Base-by-base conservation (phyloP, 2,113 vertebrate species). In the western clawed frog (Xenopus tropicalis) region DNA sequence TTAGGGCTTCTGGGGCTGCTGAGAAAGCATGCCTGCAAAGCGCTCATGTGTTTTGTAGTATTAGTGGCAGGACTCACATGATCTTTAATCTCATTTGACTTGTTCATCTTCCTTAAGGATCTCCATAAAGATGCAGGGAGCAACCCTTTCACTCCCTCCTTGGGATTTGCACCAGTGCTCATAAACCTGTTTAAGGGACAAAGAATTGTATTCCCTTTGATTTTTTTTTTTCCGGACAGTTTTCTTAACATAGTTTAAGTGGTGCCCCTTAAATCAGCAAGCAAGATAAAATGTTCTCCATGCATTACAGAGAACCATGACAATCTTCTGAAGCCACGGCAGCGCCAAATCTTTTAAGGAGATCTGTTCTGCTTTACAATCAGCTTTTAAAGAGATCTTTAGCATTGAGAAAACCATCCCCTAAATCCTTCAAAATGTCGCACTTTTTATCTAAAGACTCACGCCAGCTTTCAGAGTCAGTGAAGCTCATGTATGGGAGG, bases 171-270 rank as follows among this genome's bases (percentile, higher is more conserved):
- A 87, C 88, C 87, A 89, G 79, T 84, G 77, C 77, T 83, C 82
- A 74, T 89, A 89, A 91, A 91, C 86, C 88, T 88, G 86, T 86
- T 86, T 85, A 84, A 82, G 0, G 13, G 81, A 91, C 90, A 91
- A 89, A 90, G 89, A 72, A 81, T 66, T 48, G 58, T 44, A 82
- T 80, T 78, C 76, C n/a, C 89, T 91, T 90, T 91, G 89, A 91
- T 89, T 86, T 87, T 72, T 85, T 86, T 88, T 90, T 88, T 69
- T 81, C 81, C 72, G 83, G 82, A 79, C 58, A 59, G 73, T 88
- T 84, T 77, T 81, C 78, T 83, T 79, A 80, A 83, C 84, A 82
- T 73, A 82, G 79, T 83, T 83, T 82, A 89, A 88, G 79, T 78
- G 81, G 83, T 79, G 83, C 85, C 83, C 83, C 85, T 90, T 88